Base-by-base conservation (phyloP, 2,888 invertebrate species). In the Euspilapteryx auroguttella region DNA sequence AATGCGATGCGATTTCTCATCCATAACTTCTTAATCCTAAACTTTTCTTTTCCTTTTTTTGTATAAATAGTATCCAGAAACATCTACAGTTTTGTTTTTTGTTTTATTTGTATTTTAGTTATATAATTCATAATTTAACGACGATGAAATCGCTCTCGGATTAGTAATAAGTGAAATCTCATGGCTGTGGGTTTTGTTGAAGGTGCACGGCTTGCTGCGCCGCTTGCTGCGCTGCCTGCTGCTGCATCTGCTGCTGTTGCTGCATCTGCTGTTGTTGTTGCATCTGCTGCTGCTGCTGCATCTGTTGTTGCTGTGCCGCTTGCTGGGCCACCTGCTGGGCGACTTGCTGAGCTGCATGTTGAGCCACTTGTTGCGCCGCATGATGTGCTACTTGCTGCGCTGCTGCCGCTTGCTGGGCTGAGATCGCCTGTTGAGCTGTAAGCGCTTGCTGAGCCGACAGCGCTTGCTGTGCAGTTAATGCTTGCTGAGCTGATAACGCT, bases 91-190 rank as follows among this genome's bases (percentile, higher is more conserved):
- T n/a, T n/a, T n/a, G n/a, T n/a, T n/a, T n/a, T n/a, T n/a, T n/a
- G n/a, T n/a, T n/a, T n/a, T n/a, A n/a, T 17, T 17, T 17, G 17
- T 17, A 17, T 6, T 17, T 8, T 17, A 17, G 8, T 32, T 29
- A 34, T 30, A 28, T 23, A 29, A 24, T 27, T 29, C 15, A 11
- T 12, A 20, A 14, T 28, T 28, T 29, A 47, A 39, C 41, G 41
- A 38, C 34, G 45, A 46, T 39, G 65, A 69, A 71, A 75, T 69
- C 66, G 68, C 65, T n/a, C 42, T 75, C 68, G 56, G 69, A 71
- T 86, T 85, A 87, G 86, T 86, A 86, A 80, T 85, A 86, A 78
- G 79, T 85, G 75, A 86, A 86, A 71, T 85, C 86, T 88, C 87
- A 88, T 82, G 87, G 79, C 51, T 82, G 82, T 45, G 77, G 71